Evolutionary conservation across 2,888 invertebrate species (phyloP).

Genomic region (Labia minor): DNA sequence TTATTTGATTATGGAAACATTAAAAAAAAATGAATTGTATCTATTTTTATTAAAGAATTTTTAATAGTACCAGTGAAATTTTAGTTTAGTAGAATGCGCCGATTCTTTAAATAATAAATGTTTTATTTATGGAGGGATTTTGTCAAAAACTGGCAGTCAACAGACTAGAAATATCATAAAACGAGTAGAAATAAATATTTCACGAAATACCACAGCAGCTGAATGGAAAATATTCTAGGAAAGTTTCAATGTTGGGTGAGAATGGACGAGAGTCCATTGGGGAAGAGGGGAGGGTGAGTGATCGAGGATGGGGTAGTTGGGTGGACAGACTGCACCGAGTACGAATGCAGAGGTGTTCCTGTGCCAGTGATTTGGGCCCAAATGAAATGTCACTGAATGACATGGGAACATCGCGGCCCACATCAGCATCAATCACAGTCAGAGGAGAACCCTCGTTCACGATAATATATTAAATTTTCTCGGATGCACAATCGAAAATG

Average conservation of each 20-base stretch:
- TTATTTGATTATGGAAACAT: too few relatives aligned
- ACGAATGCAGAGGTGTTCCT: not conserved
- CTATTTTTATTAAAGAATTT: too few relatives aligned
- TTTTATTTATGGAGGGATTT: too few relatives aligned
- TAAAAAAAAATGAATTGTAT: too few relatives aligned
- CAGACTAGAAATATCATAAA: not conserved
- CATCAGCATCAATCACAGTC: constrained; percentile 8
- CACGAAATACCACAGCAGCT: not conserved
- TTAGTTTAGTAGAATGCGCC: too few relatives aligned
- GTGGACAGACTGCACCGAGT: not conserved
- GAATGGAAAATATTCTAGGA: too few relatives aligned
- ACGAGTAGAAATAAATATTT: not conserved
- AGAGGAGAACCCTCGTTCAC: not conserved
- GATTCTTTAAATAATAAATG: too few relatives aligned
- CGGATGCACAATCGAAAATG: constrained; percentile 4
- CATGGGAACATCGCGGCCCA: not conserved
- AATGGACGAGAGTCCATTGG: not conserved
- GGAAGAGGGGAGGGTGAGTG: not conserved
- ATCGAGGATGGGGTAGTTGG: not conserved
- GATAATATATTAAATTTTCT: constrained; percentile 1
- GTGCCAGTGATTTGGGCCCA: not conserved
- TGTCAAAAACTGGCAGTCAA: too few relatives aligned
- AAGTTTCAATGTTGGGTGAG: too few relatives aligned
- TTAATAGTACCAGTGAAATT: too few relatives aligned
- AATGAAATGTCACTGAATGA: not conserved